Evolutionary conservation across 2,888 invertebrate genomes (phyloP).

Genomic region (Melikaiella ostensackeni): DNA sequence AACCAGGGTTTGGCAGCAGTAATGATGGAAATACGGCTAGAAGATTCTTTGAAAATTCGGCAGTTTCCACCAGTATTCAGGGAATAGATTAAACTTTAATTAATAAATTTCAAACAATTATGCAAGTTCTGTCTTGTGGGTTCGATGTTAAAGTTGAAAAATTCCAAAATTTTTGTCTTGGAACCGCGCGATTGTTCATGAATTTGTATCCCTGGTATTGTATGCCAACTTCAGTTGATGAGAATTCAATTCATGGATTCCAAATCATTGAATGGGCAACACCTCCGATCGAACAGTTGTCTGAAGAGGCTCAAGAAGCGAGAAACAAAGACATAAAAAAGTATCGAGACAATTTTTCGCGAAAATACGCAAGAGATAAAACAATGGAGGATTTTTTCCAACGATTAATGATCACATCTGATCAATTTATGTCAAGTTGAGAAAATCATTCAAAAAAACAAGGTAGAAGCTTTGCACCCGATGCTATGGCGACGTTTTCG

Average conservation of each 20-base stretch:
- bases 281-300: slow-evolving; percentile 1
- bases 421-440: no score
- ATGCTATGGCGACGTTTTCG: no score
- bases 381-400: no score
- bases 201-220: slow-evolving; percentile 53
- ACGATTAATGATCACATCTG: no score
- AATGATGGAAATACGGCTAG: slow-evolving; percentile 49
- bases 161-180: slow-evolving; percentile 4
- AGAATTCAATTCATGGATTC: slow-evolving; percentile 51
- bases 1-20: slow-evolving; percentile 42
- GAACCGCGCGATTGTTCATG: slow-evolving; percentile 44
- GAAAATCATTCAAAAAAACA: no score
- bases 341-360: slow-evolving; percentile 11
- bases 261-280: slow-evolving; percentile 31
- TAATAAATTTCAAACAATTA: not conserved
- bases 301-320: not conserved
- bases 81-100: slow-evolving; percentile 47
- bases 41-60: slow-evolving; percentile 1
- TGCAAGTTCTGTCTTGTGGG: no score
- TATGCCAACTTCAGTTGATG: slow-evolving; percentile 54
- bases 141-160: no score
- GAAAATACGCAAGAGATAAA: slow-evolving; percentile 8
- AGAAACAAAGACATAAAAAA: slow-evolving; percentile 17
- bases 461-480: no score
- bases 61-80: slow-evolving; percentile 40